A percentile compares a stretch with the other conserved stretches of the same genome.
Evolutionary conservation across 2,888 invertebrate species (phyloP).

Genomic region (Hyposoter didymator): DNA sequence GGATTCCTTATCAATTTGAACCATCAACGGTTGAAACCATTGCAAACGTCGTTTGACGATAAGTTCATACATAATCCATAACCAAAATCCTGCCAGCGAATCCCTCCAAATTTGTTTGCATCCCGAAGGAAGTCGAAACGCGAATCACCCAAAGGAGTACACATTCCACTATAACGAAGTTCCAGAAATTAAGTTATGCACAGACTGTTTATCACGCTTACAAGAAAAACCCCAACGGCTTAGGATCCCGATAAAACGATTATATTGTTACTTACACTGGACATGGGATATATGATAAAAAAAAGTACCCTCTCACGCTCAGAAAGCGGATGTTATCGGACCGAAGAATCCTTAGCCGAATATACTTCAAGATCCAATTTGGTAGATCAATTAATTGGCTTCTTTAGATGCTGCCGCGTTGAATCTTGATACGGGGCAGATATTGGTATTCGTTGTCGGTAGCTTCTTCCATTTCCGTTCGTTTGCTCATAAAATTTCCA

Average conservation of each 20-base stretch:
- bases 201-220: not conserved
- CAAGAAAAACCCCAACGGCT: not conserved
- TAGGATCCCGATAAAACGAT: not conserved
- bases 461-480: conserved; percentile 60
- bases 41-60: not conserved
- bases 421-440: conserved; percentile 58
- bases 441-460: conserved; percentile 66
- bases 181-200: not conserved
- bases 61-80: not conserved
- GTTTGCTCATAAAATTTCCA: conserved; percentile 39
- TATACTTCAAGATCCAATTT: conserved; percentile 39
- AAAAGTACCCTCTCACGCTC: not conserved
- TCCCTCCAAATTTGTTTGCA: not conserved
- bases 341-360: not conserved
- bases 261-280: not conserved
- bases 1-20: not conserved
- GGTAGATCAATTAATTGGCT: conserved; percentile 58
- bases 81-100: not conserved
- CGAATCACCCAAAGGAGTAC: not conserved
- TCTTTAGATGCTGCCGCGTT: conserved; percentile 44
- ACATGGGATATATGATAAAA: not conserved
- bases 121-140: not conserved
- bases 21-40: not conserved
- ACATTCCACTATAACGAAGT: not conserved
- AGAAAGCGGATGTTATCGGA: not conserved